Base-by-base conservation (phyloP, 35 echinoderm and acorn worm genomes). In the Patiria miniata region DNA sequence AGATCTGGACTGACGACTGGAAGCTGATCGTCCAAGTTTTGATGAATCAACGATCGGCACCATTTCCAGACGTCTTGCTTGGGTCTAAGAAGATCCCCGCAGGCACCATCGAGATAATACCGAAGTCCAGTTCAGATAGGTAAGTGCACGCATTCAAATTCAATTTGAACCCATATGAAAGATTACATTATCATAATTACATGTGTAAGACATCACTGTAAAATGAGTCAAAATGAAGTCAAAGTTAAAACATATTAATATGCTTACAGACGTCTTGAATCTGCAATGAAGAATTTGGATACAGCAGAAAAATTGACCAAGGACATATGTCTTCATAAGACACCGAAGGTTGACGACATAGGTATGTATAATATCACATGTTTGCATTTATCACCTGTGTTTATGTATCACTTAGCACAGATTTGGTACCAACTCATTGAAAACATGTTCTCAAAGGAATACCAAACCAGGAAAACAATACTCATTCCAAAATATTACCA, bases 61-160 rank as follows among this genome's bases (percentile, higher is more conserved):
- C 79, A 9, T 88, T 95, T 55, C 93, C 93, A 65, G 68, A 90
- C 80, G 61, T 53, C 26, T 26, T 83, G 21, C 59, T 95, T 7
- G 52, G 83, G 51, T 80, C 54, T 16, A 23, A 22, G 56, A 77
- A 81, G 34, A 59, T 36, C 73, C 32, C 33, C 40, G 77, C 34
- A 38, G 28, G 90, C 60, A 92, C 90, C 2, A 57, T 96, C 37
- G 94, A 96, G 61, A 37, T 93, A 44, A 93, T 97, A n/a, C 91
- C 94, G 3, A 90, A 90, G 79, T 56, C 87, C 37, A 15, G 5
- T 9, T 84, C 87, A 39, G 90, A 93, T 14, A 83, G 78, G 94
- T 93, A 85, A 55, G 87, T 91, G 21, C 5, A 4, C 12, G 4
- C 42, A 47, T 47, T 47, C 12, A 47, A 12, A 4, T 12, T 6